Evolutionary conservation across 2,888 invertebrate species (phyloP), one percentile per base, ranked within the genome.

Genomic region (Proisotoma minuta): DNA sequence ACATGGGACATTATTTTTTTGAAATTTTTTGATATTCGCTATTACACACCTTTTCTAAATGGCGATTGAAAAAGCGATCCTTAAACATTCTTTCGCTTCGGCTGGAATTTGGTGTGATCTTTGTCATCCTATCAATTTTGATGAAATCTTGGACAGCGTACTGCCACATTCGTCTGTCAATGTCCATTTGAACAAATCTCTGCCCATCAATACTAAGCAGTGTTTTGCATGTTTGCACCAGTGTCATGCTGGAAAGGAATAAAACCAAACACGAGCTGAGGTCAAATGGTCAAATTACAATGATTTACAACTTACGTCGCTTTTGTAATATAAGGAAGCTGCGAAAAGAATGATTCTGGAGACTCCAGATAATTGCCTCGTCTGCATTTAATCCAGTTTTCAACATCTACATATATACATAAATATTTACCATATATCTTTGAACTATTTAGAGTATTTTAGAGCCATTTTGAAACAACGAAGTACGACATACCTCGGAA

Each of bases 121-220:
- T n/a, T n/a, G n/a, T n/a, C n/a, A n/a, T 22, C 47, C 15, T 2
- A 24, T 59, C 26, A 24, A 58, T n/a, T 8, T 2, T 22, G 23
- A 66, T 66, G 23, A 60, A 54, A 2, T 49, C 50, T 28, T 66
- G 62, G 1, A 66, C 22, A 3, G 60, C 62, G 26, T 59, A 60
- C 27, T 63, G 62, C 66, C 66, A 66, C 29, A 63, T 29, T 27
- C 53, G 59, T 5, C 40, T 8, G 40, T 66, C 62, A 1, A 66
- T 2, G 12, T 59, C 60, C 23, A 54, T 34, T 10, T 54, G n/a
- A 1, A 66, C 1, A 23, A 57, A 66, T 12, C 50, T 50, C 4
- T 40, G 2, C 15, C 24, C 15, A 29, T 61, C 50, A 8, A 23
- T n/a, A 1, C 10, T 3, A 10, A 61, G 59, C 1, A 65, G 1